Evolutionary conservation across 2,113 vertebrate genomes (phyloP).

Genomic region (Rhegmatorhina hoffmannsi): DNA sequence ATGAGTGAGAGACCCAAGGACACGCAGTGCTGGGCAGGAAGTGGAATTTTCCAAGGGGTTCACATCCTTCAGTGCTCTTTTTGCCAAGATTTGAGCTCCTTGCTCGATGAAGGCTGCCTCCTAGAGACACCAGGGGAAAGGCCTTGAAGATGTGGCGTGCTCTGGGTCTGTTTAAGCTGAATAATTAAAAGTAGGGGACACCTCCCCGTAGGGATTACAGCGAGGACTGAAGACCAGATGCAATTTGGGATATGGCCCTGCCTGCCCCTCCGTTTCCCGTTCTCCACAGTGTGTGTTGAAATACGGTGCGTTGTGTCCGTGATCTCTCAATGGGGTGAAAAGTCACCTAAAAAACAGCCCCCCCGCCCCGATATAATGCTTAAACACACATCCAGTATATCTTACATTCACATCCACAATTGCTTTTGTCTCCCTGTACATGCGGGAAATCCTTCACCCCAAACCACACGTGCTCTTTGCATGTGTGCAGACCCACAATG

Average conservation of each 20-base stretch:
- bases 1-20: conserved; percentile 53
- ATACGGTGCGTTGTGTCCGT: neutral
- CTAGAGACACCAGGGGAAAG: conserved; percentile 13
- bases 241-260: neutral
- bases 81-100: conserved; percentile 15
- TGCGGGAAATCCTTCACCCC: neutral
- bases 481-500: neutral
- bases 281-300: neutral
- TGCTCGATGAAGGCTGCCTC: conserved; percentile 33
- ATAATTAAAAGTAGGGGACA: neutral
- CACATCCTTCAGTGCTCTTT: conserved; percentile 55
- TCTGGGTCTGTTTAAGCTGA: neutral
- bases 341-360: neutral
- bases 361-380: neutral
- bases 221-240: neutral
- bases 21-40: conserved; percentile 61
- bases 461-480: neutral
- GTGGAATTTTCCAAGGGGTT: conserved; percentile 60
- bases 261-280: neutral
- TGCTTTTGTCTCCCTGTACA: neutral
- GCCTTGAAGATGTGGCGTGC: neutral
- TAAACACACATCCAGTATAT: neutral
- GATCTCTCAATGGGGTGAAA: neutral
- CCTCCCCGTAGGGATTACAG: neutral
- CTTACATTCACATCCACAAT: neutral